Conservation (phyloP, 2,888 invertebrate species). For the Drosophila maculinotata region DNA sequence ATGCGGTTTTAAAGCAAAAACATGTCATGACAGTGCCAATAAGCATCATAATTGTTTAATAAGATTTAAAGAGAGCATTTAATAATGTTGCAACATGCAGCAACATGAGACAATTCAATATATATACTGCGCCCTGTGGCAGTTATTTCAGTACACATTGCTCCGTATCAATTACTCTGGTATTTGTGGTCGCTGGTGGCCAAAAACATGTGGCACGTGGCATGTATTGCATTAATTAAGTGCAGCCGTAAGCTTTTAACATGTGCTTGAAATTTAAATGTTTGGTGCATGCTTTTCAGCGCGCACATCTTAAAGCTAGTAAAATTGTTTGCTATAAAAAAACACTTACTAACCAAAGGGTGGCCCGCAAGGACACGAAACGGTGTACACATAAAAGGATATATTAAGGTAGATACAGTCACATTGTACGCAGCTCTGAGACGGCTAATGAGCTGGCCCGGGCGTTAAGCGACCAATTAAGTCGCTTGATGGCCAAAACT, state of each 20-base stretch:
- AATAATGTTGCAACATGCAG: constrained; percentile 43
- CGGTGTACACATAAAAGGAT: no score
- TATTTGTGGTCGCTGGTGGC: constrained; percentile 10
- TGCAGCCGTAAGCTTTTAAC: constrained; percentile 1
- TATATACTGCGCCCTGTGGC: background rate
- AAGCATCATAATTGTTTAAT: constrained; percentile 57
- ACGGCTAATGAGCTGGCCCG: constrained; percentile 37
- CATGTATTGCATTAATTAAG: constrained; percentile 22
- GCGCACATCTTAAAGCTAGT: constrained; percentile 8
- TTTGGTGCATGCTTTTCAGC: constrained; percentile 39
- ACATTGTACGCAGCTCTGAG: constrained; percentile 7
- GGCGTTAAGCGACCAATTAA: constrained; percentile 70
- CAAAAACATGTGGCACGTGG: constrained; percentile 8
- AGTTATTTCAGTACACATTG: background rate
- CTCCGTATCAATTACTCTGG: background rate
- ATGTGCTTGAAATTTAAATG: constrained; percentile 5
- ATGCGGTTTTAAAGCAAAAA: constrained; percentile 34
- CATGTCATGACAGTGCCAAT: constrained; percentile 44
- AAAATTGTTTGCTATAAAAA: background rate
- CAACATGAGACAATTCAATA: constrained; percentile 6
- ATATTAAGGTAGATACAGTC: background rate
- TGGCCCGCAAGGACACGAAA: background rate
- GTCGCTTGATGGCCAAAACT: constrained; percentile 51
- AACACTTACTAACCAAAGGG: background rate
- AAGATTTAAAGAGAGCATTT: constrained; percentile 47